phyloP scores from a whole-genome alignment of 2,113 vertebrate genomes.

The western clawed frog (Xenopus tropicalis) region UCB_Xtro_10.0 CM004446.2:105958001-105958500 shows the following conservation, averaged over 20 bases:
- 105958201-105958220: slow-evolving; percentile 55
- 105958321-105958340: slow-evolving; percentile 71
- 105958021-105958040: too few species aligned
- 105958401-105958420: slow-evolving; percentile 76
- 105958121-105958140: background rate
- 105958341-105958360: slow-evolving; percentile 77
- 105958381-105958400: slow-evolving; percentile 78
- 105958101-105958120: background rate
- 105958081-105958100: too few species aligned
- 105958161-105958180: slow-evolving; percentile 52
- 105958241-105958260: slow-evolving; percentile 71
- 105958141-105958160: background rate
- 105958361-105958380: slow-evolving; percentile 75
- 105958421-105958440: slow-evolving; percentile 76
- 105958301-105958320: slow-evolving; percentile 70
- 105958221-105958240: slow-evolving; percentile 66
- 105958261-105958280: slow-evolving; percentile 69
- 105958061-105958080: too few species aligned
- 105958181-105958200: slow-evolving; percentile 54
- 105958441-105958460: slow-evolving; percentile 64
- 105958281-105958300: slow-evolving; percentile 64
- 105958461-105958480: slow-evolving; percentile 83
- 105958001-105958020: too few species aligned
- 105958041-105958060: too few species aligned
- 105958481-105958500: slow-evolving; percentile 77